phyloP scores from a whole-genome alignment of 2,113 vertebrate genomes.

The Anser brachyrhynchus region DNA sequence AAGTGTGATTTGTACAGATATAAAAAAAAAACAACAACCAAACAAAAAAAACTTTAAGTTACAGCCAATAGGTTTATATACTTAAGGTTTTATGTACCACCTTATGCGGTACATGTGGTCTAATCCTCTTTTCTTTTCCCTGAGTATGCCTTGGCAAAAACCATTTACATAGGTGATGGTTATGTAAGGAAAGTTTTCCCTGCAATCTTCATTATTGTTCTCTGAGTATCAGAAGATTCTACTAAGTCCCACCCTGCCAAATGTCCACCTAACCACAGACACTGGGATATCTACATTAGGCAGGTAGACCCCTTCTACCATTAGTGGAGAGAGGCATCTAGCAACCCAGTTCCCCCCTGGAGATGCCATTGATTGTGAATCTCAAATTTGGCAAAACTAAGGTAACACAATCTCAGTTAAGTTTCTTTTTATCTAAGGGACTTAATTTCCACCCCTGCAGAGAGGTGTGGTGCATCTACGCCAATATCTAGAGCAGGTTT shows the following conservation, averaged over 20 bases:
- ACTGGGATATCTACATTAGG: too few species aligned
- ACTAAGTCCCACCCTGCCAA: not conserved
- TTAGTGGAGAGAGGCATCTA: not conserved
- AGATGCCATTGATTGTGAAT: not conserved
- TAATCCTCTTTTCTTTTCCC: not conserved
- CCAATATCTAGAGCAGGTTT: accelerated
- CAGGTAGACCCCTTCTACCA: not conserved
- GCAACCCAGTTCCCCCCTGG: not conserved
- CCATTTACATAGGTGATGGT: not conserved
- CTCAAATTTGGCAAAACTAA: not conserved
- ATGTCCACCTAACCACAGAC: not conserved
- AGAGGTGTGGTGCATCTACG: not conserved
- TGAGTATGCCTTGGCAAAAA: not conserved
- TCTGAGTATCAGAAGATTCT: not conserved
- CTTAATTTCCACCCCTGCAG: not conserved
- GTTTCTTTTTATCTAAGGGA: not conserved
- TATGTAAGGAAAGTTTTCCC: not conserved
- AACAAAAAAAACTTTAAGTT: not conserved
- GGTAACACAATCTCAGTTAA: not conserved
- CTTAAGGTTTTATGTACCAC: not conserved
- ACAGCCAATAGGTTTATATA: not conserved
- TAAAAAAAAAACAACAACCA: not conserved
- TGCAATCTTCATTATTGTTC: not conserved
- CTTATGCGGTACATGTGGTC: not conserved
- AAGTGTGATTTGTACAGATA: not conserved